These are phyloP conservation scores for Phymorhynchus buccinoides DNA, from an alignment of 1,140 invertebrate species.

Conservation along the genomic window DNA sequence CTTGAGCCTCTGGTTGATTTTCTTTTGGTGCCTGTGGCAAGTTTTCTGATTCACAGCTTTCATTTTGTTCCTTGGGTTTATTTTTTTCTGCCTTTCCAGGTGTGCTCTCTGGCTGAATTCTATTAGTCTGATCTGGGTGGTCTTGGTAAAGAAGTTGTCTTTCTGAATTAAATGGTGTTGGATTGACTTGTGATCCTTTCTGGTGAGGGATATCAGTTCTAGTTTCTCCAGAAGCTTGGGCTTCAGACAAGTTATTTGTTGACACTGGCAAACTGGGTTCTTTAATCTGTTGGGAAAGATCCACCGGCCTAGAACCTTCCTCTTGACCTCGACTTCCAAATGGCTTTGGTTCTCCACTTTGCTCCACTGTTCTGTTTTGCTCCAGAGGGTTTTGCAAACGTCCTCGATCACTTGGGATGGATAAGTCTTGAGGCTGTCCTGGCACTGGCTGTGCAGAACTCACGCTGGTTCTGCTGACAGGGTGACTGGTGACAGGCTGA, in stretches of 20 bases:
- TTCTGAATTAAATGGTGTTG: background rate
- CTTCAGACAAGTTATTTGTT: background rate
- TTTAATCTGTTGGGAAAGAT: conserved; percentile 23
- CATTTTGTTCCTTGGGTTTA: background rate
- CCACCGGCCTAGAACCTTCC: conserved; percentile 20
- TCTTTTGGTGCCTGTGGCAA: conserved; percentile 13
- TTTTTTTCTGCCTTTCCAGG: background rate
- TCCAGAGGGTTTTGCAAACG: background rate
- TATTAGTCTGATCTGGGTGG: background rate
- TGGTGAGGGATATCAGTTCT: conserved; percentile 20
- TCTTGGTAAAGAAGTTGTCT: background rate
- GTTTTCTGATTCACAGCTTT: conserved; percentile 13
- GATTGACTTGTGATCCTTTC: conserved; percentile 11
- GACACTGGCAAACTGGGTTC: conserved; percentile 16
- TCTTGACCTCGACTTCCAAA: background rate
- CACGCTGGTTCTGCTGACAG: background rate
- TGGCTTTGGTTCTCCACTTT: conserved; percentile 8
- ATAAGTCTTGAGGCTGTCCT: background rate
- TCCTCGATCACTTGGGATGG: background rate
- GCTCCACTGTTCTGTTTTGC: background rate
- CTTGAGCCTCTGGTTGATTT: background rate
- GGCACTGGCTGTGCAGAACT: background rate
- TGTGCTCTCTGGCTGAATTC: conserved; percentile 9
- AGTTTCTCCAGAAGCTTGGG: background rate
- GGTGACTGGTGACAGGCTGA: background rate